Percentiles rank a stretch among this genome's conserved stretches.
These are phyloP conservation scores for Chromobotia macracanthus DNA, from an alignment of 2,797 vertebrate species.

Conservation along the genomic window DNA sequence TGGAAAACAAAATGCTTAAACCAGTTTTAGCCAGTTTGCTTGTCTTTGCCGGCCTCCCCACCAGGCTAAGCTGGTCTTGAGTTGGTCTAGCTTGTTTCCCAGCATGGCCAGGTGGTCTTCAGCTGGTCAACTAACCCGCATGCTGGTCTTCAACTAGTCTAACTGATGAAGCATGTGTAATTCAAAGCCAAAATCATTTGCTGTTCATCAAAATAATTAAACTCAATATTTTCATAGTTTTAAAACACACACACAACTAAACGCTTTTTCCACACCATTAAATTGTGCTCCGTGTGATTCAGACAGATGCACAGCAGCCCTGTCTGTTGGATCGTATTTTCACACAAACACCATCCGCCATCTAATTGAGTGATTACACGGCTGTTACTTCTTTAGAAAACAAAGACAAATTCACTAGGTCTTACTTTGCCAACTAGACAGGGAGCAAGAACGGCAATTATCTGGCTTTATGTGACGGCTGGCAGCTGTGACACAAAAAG, in stretches of 20 bases:
- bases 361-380: conserved; percentile 52
- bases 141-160: no score
- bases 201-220: background rate
- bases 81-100: no score
- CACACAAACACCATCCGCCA: conserved; percentile 47
- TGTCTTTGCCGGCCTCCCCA: no score
- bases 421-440: conserved; percentile 41
- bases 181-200: background rate
- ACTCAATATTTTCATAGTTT: background rate
- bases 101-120: no score
- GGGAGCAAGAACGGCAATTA: conserved; percentile 51
- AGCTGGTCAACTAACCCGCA: no score
- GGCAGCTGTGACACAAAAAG: conserved; percentile 42
- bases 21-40: background rate
- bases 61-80: no score
- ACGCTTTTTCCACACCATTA: no score
- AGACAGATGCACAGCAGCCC: background rate
- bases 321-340: conserved; percentile 23
- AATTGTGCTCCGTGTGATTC: no score
- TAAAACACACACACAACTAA: background rate
- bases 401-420: conserved; percentile 34
- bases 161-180: no score
- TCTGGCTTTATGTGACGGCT: conserved; percentile 50
- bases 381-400: conserved; percentile 38
- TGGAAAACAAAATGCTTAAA: background rate